These are phyloP conservation scores for Guaruba guarouba DNA, from an alignment of 2,113 vertebrate species.

Conservation along the genomic window DNA sequence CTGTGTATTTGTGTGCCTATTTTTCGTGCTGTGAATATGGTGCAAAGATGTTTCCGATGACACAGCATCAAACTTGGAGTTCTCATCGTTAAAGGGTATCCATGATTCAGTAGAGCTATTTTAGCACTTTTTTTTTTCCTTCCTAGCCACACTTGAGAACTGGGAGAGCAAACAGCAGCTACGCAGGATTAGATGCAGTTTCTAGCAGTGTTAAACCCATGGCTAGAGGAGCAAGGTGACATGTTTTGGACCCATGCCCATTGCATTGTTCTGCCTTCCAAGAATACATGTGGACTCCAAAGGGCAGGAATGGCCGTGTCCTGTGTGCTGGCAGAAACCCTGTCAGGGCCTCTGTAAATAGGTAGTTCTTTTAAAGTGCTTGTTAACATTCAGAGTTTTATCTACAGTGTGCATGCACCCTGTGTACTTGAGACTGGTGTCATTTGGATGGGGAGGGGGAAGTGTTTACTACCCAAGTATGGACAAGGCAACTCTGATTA, in stretches of 20 bases:
- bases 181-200: background rate
- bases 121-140: background rate
- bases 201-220: background rate
- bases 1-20: background rate
- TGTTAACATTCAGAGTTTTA: background rate
- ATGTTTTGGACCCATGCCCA: background rate
- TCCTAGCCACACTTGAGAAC: background rate
- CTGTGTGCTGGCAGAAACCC: background rate
- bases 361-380: background rate
- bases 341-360: background rate
- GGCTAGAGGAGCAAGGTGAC: background rate
- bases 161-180: background rate
- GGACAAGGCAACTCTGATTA: background rate
- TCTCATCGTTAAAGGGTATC: background rate
- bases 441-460: background rate
- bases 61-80: background rate
- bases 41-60: background rate
- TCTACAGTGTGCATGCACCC: background rate
- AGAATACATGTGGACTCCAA: background rate
- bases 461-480: background rate
- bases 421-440: background rate
- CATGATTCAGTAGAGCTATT: background rate
- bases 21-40: background rate
- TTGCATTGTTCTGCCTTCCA: slow-evolving; percentile 31
- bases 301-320: background rate